phyloP scores from a whole-genome alignment of 1,140 invertebrate species.

The Sminthurinus signatus region DNA sequence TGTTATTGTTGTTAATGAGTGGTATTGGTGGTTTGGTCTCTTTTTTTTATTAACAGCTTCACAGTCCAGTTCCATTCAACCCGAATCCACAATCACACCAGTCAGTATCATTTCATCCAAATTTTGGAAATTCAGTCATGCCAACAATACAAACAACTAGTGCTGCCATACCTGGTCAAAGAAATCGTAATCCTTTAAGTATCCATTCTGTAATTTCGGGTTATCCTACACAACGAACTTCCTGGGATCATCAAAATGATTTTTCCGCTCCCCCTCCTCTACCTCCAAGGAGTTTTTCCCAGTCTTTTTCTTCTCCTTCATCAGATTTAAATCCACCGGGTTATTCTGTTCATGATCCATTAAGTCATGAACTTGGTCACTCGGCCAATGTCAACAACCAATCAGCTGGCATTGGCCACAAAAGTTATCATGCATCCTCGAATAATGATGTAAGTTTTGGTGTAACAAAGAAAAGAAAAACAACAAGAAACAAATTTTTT shows the following conservation, averaged over 20 bases:
- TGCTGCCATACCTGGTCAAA: conserved; percentile 5
- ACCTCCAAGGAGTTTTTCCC: conserved; percentile 30
- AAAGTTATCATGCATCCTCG: conserved; percentile 18
- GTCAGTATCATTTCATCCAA: conserved; percentile 34
- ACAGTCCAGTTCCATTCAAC: conserved; percentile 38
- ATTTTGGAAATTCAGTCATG: not conserved
- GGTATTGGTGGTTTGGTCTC: conserved; percentile 28
- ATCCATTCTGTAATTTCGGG: conserved; percentile 21
- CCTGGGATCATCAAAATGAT: conserved; percentile 22
- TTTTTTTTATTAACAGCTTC: conserved; percentile 39
- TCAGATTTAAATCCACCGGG: conserved; percentile 22
- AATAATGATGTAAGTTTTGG: conserved; percentile 31
- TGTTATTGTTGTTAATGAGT: conserved; percentile 13
- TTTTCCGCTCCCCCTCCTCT: conserved; percentile 37
- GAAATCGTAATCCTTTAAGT: conserved; percentile 38
- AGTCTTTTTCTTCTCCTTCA: conserved; percentile 6
- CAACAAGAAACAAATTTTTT: no score
- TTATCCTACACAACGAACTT: conserved; percentile 17
- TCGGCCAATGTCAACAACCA: not conserved
- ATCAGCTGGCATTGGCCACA: conserved; percentile 18
- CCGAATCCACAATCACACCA: conserved; percentile 34
- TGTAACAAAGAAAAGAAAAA: not conserved
- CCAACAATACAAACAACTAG: not conserved
- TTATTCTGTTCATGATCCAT: conserved; percentile 30
- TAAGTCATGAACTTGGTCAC: not conserved